phyloP scores from a whole-genome alignment of 2,113 vertebrate species.

The Crocuta crocuta region DNA sequence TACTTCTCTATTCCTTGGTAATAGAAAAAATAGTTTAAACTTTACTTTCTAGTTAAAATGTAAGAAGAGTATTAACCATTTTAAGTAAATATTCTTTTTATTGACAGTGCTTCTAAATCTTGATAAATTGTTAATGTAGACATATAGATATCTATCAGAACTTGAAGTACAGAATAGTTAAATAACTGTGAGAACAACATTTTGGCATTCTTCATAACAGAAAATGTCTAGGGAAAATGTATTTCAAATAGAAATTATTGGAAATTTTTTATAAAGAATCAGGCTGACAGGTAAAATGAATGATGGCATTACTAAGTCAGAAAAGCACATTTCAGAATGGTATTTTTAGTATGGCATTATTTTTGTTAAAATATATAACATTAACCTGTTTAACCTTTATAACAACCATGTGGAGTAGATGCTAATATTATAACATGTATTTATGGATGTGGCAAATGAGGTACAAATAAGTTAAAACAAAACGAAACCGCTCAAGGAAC shows the following conservation, averaged over 20 bases:
- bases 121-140: neutral
- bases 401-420: neutral
- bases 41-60: slow-evolving; percentile 5
- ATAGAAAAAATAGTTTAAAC: neutral
- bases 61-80: neutral
- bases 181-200: neutral
- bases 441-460: neutral
- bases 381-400: neutral
- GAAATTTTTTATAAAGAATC: neutral
- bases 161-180: neutral
- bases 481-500: neutral
- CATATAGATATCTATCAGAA: neutral
- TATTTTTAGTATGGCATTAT: neutral
- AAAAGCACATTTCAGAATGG: slow-evolving; percentile 4
- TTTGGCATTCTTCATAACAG: neutral
- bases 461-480: neutral
- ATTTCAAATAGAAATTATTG: neutral
- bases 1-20: neutral
- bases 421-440: neutral
- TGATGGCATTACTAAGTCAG: neutral
- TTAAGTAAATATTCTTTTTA: neutral
- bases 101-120: neutral
- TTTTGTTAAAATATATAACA: neutral
- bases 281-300: neutral
- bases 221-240: neutral